phyloP scores from a whole-genome alignment of 2,113 vertebrate species.

The Catharus bicknelli region DNA sequence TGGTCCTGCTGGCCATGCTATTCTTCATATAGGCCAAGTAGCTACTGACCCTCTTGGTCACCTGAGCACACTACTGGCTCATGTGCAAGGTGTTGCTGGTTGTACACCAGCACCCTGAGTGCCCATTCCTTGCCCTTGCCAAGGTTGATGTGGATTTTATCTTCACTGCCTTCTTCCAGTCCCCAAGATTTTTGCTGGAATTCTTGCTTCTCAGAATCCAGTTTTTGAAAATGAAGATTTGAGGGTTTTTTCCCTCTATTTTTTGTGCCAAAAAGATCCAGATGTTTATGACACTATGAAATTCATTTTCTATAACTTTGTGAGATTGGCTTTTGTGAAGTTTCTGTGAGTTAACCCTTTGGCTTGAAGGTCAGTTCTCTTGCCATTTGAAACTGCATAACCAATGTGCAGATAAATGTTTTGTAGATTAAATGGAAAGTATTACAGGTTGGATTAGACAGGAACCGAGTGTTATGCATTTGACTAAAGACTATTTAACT shows the following conservation, averaged over 20 bases:
- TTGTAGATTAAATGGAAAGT: not conserved
- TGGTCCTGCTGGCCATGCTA: not conserved
- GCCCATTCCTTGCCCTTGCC: not conserved
- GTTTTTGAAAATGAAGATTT: not conserved
- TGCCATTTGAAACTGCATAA: not conserved
- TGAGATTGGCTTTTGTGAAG: not conserved
- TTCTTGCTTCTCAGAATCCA: not conserved
- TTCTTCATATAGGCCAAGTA: not conserved
- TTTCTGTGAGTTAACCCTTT: not conserved
- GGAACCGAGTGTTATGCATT: not conserved
- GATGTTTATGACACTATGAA: not conserved
- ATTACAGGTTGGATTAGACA: not conserved
- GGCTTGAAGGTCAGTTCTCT: not conserved
- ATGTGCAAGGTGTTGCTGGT: no score
- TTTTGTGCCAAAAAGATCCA: not conserved
- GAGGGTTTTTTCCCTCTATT: not conserved
- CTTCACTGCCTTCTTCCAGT: not conserved
- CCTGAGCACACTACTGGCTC: not conserved
- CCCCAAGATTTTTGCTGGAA: not conserved
- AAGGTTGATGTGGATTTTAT: not conserved
- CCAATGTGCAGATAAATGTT: not conserved
- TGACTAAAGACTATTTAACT: not conserved
- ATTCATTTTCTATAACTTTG: not conserved
- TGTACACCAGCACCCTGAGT: not conserved
- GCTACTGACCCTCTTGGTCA: not conserved